Evolutionary conservation across 2,888 invertebrate species (phyloP), one percentile per base, ranked within the genome.

Genomic region (Gastrophysa polygoni): DNA sequence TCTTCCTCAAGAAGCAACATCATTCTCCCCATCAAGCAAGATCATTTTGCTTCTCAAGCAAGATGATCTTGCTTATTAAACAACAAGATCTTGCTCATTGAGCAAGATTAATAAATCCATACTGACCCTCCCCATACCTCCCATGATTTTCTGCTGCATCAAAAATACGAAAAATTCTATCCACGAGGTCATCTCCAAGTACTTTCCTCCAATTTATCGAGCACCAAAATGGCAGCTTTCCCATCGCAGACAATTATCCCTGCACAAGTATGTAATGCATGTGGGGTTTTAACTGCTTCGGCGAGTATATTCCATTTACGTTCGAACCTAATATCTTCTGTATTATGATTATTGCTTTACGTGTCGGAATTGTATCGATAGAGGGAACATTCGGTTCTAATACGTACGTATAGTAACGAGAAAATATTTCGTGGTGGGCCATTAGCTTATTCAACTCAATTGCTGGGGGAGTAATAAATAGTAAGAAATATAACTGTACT

Each of bases 301-400:
- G 0, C 4, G 16, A 29, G 50, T 50, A 16, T 50, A 29, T 50
- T 50, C 17, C 29, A 50, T 50, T 50, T 50, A 38, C 32, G 50
- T 50, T 50, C 29, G 29, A 50, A 32, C 50, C 32, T 14, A 50
- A 50, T 50, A 29, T 50, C 32, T 28, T 10, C 29, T 24, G 17
- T 29, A 11, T 29, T 50, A 50, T 32, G 50, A 50, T 50, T 50
- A 50, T 50, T 32, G 11, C 14, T 50, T 29, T 50, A 50, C 50
- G 32, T 50, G 50, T 50, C 14, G 49, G 49, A 24, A 17, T n/a
- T 11, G 17, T 49, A 8, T 29, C 28, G 28, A 50, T 32, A 50
- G 29, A 38, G 32, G 32, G n/a, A 38, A n/a, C 38, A 38, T 38
- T 38, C 11, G 38, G 38, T 14, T 38, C 38, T 38, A 38, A 38